Conservation (phyloP, 2,113 vertebrate species). For the Leucoraja erinaceus region DNA sequence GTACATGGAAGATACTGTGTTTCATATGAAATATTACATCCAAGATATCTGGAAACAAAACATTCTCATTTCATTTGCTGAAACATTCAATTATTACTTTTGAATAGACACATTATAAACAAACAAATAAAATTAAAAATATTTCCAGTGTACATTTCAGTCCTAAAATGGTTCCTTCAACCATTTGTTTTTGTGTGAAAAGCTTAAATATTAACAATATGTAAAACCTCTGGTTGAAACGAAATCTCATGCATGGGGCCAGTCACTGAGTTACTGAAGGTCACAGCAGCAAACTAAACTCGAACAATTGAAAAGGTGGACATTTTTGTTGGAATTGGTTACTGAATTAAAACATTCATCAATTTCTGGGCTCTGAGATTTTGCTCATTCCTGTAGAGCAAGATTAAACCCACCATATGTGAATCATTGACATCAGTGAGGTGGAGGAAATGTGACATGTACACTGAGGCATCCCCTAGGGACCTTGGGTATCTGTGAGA, state of each 20-base stretch:
- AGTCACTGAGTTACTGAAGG: background rate
- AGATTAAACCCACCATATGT: background rate
- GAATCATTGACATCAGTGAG: background rate
- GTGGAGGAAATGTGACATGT: background rate
- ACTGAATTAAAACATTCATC: background rate
- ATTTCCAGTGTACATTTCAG: conserved; percentile 13
- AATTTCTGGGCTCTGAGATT: background rate
- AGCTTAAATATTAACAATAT: conserved; percentile 10
- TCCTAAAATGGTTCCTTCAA: conserved; percentile 1
- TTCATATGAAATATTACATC: conserved; percentile 22
- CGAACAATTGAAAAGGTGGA: background rate
- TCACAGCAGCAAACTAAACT: background rate
- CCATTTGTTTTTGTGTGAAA: background rate
- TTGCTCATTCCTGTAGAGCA: background rate
- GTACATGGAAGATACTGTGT: conserved; percentile 21
- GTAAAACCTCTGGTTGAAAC: background rate
- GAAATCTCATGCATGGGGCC: background rate
- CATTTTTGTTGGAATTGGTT: background rate
- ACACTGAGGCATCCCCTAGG: too few relatives aligned
- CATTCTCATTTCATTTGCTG: conserved; percentile 24
- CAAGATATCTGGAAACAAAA: conserved; percentile 25
- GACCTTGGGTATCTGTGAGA: background rate
- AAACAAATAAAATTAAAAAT: conserved; percentile 24
- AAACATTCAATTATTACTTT: conserved; percentile 31
- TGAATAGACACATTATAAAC: conserved; percentile 14